phyloP scores from a whole-genome alignment of 2,888 invertebrate species.

The Phytoseiulus persimilis region DNA sequence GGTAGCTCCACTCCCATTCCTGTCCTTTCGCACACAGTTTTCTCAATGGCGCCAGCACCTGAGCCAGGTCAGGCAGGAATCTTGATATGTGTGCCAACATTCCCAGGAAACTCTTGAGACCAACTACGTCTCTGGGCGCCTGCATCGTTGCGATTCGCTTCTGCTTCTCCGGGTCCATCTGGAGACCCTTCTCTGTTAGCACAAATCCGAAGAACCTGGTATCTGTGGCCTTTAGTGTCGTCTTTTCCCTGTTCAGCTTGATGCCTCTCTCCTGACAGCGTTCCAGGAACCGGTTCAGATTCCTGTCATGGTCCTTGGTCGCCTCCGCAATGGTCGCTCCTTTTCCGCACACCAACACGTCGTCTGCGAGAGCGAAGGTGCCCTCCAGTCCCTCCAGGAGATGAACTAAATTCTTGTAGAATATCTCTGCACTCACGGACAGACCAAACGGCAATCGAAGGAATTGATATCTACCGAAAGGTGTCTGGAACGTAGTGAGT shows the following conservation, averaged over 20 bases:
- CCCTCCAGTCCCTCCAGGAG: slow-evolving; percentile 11
- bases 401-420: neutral
- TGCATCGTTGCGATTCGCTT: neutral
- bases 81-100: neutral
- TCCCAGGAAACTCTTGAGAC: neutral
- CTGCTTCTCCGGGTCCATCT: neutral
- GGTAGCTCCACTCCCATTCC: neutral
- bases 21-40: neutral
- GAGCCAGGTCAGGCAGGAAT: neutral
- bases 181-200: neutral
- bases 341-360: neutral
- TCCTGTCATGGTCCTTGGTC: neutral
- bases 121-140: neutral
- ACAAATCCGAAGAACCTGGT: neutral
- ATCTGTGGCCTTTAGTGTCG: neutral
- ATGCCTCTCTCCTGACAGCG: neutral
- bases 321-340: neutral
- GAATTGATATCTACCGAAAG: neutral
- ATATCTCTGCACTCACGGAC: neutral
- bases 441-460: neutral
- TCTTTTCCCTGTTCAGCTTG: neutral
- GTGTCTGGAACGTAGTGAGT: neutral
- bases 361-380: neutral
- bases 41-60: neutral
- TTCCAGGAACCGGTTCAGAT: neutral